Evolutionary conservation across 2,797 vertebrate genomes (phyloP).

Genomic region (Champsocephalus esox): DNA sequence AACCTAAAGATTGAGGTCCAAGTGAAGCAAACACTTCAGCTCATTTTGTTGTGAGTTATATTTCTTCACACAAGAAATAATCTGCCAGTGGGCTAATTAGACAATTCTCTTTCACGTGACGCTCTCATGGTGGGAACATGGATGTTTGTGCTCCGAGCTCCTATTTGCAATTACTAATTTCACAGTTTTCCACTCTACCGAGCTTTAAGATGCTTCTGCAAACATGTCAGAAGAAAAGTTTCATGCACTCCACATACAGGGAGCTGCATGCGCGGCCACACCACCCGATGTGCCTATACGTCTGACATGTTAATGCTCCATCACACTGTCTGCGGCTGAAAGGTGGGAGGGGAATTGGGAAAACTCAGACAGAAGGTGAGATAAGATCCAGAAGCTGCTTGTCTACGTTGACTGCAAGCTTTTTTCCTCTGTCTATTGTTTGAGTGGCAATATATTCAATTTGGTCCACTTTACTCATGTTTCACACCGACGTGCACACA

Average conservation of each 20-base stretch:
- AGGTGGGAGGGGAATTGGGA: conserved; percentile 67
- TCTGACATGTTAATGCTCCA: conserved; percentile 49
- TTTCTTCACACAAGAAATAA: background rate
- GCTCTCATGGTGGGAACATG: conserved; percentile 22
- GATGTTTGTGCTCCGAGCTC: conserved; percentile 15
- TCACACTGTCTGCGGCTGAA: conserved; percentile 61
- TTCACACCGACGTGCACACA: conserved; percentile 75
- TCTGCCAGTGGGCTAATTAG: conserved; percentile 11
- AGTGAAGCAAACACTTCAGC: background rate
- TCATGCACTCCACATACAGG: background rate
- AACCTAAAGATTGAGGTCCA: background rate
- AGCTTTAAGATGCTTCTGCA: no score
- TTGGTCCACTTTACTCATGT: conserved; percentile 78
- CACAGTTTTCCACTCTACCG: background rate
- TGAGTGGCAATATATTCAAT: conserved; percentile 79
- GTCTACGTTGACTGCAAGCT: conserved; percentile 36
- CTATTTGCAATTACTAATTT: conserved; percentile 31
- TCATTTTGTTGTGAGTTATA: background rate
- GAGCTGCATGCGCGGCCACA: background rate
- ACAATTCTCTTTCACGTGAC: conserved; percentile 10
- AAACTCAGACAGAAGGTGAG: conserved; percentile 68
- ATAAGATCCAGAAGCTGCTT: conserved; percentile 53
- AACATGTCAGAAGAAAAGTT: conserved; percentile 4
- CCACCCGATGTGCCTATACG: conserved; percentile 30
- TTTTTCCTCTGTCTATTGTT: conserved; percentile 66